These are phyloP conservation scores for Carlito syrichta DNA, from an alignment of 2,113 vertebrate species.

Conservation along the genomic window DNA sequence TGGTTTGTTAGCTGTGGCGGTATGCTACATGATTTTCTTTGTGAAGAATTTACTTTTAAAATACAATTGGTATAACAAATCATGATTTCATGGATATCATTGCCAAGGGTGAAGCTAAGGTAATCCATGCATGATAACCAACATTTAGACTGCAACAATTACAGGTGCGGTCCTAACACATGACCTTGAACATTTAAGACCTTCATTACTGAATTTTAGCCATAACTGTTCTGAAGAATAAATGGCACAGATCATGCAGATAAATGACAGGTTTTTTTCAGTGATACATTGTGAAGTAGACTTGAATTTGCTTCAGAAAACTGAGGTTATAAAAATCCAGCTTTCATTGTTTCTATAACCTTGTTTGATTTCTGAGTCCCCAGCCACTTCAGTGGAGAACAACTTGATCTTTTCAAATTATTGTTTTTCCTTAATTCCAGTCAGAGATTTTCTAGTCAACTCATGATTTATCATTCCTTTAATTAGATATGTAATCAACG, in stretches of 20 bases:
- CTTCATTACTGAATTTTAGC: background rate
- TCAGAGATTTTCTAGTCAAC: background rate
- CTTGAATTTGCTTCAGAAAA: background rate
- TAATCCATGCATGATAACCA: background rate
- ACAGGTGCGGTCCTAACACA: background rate
- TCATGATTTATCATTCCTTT: background rate
- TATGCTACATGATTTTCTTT: background rate
- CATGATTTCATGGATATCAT: background rate
- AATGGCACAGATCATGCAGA: background rate
- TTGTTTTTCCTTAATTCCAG: background rate
- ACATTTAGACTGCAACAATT: background rate
- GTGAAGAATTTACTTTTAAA: background rate
- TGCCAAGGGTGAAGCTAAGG: background rate
- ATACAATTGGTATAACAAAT: background rate
- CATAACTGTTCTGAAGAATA: background rate
- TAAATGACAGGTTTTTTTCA: background rate
- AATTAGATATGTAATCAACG: background rate
- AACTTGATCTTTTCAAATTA: background rate
- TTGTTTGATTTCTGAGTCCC: constrained; percentile 24
- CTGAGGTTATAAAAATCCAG: background rate
- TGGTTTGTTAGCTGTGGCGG: background rate
- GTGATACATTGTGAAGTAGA: background rate
- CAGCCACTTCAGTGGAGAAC: background rate
- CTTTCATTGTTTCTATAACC: background rate
- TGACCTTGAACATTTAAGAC: background rate